These are phyloP conservation scores for Callipepla californica DNA, from an alignment of 2,113 vertebrate species.

Conservation along the genomic window DNA sequence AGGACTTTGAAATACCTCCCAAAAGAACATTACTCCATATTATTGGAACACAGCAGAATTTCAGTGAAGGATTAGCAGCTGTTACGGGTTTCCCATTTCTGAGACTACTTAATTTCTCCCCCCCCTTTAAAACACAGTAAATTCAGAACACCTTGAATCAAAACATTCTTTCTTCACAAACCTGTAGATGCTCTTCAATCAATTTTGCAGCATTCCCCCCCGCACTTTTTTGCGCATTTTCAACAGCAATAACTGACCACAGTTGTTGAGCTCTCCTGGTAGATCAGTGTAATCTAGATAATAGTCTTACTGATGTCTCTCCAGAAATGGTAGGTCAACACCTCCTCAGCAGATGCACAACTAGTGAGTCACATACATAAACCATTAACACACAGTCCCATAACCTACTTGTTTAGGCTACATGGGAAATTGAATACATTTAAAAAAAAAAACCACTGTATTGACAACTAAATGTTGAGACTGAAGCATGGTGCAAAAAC, in stretches of 20 bases:
- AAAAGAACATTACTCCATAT: too few species aligned
- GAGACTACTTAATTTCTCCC: neutral
- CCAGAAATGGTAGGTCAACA: neutral
- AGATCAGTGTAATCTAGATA: neutral
- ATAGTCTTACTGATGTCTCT: neutral
- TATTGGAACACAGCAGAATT: neutral
- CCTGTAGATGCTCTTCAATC: neutral
- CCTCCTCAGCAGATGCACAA: neutral
- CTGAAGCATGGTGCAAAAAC: neutral
- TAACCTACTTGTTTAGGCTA: neutral
- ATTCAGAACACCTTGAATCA: neutral
- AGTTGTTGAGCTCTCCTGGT: neutral
- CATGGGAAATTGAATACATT: neutral
- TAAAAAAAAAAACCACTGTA: neutral
- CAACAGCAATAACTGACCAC: neutral
- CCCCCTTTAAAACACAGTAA: neutral
- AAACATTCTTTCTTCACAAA: neutral
- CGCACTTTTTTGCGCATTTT: neutral
- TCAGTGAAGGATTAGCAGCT: neutral
- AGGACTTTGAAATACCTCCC: neutral
- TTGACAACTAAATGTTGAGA: neutral
- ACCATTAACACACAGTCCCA: neutral
- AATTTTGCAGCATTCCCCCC: neutral
- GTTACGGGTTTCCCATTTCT: neutral
- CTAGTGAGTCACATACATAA: neutral